Evolutionary conservation across 2,797 vertebrate genomes (phyloP).

Genomic region (Gallirallus australis): DNA sequence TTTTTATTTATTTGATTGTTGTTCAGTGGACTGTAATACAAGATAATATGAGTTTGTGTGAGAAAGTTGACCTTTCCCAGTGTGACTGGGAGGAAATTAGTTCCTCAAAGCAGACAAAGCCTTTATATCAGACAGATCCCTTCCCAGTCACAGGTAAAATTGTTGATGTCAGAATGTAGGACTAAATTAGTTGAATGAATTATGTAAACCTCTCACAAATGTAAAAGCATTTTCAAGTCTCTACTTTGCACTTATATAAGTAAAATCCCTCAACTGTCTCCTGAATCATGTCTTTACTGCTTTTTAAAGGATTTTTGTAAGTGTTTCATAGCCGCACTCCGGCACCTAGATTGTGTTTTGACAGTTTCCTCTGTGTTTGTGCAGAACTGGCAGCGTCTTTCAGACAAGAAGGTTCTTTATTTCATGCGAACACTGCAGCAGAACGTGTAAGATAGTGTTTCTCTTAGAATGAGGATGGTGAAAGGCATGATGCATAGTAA

Average conservation of each 20-base stretch:
- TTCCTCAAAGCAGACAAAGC: not conserved
- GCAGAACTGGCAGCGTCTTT: constrained; percentile 20
- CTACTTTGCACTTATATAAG: not conserved
- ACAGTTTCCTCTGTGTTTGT: constrained; percentile 32
- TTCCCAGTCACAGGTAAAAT: not conserved
- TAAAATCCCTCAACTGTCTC: not conserved
- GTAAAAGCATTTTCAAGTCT: not conserved
- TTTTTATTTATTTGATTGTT: not conserved
- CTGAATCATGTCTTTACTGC: not conserved
- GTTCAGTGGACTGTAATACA: not conserved
- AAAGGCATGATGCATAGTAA: not conserved
- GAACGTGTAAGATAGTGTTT: not conserved
- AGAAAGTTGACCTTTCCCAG: not conserved
- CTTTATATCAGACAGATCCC: not conserved
- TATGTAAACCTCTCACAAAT: not conserved
- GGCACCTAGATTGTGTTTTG: constrained; percentile 50
- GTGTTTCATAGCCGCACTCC: constrained; percentile 17
- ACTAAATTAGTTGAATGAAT: not conserved
- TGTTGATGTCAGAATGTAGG: not conserved
- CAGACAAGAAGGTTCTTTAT: constrained; percentile 19
- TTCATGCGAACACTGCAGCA: not conserved
- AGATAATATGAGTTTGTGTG: not conserved
- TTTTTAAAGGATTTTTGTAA: not conserved
- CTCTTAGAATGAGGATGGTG: not conserved
- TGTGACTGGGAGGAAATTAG: not conserved